Conservation (phyloP, 2,113 vertebrate genomes). For the Pelecanoides urinatrix region DNA sequence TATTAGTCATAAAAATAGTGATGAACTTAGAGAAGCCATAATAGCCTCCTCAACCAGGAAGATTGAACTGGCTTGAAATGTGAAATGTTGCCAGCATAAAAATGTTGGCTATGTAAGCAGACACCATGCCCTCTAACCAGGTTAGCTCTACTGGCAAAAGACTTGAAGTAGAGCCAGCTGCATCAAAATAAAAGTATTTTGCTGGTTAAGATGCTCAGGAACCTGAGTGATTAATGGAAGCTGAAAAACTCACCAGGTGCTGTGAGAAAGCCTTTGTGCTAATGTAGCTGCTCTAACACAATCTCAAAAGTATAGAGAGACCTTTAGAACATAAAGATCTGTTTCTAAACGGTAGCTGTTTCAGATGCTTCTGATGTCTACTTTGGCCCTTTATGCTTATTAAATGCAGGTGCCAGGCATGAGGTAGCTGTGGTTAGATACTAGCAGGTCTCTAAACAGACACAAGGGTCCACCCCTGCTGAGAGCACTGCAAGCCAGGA, state of each 20-base stretch:
- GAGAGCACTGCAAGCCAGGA: neutral
- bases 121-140: neutral
- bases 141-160: neutral
- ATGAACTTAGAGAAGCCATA: neutral
- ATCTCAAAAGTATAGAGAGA: neutral
- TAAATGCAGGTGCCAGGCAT: neutral
- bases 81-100: neutral
- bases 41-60: neutral
- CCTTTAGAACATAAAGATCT: neutral
- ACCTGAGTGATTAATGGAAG: neutral
- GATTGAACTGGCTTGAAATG: neutral
- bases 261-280: neutral
- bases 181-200: neutral
- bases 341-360: neutral
- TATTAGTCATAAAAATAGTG: neutral
- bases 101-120: neutral
- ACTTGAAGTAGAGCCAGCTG: neutral
- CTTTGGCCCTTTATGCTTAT: neutral
- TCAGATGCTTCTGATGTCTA: neutral
- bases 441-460: neutral
- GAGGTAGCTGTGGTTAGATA: neutral
- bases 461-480: neutral
- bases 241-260: neutral
- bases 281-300: neutral
- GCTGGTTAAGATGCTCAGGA: neutral